Conservation (phyloP, 2,888 invertebrate genomes). For the Taenaris catops region DNA sequence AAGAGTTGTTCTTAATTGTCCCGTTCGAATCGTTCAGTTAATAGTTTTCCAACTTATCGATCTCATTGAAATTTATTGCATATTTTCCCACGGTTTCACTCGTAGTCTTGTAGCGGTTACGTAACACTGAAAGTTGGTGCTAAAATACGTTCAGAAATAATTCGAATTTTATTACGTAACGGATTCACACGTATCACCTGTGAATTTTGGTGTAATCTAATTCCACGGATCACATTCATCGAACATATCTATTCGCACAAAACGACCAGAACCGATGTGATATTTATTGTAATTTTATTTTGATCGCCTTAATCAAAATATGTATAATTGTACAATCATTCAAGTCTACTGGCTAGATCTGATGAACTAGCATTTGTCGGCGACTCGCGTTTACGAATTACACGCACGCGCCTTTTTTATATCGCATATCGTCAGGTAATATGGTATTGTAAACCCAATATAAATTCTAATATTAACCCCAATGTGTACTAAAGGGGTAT, state of each 20-base stretch:
- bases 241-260: conserved; percentile 17
- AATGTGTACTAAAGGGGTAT: too few species aligned
- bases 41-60: conserved; percentile 27
- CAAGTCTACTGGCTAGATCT: too few species aligned
- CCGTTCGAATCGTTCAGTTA: conserved; percentile 12
- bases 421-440: too few species aligned
- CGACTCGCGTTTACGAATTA: too few species aligned
- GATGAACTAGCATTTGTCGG: too few species aligned
- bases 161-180: conserved; percentile 23
- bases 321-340: conserved; percentile 2
- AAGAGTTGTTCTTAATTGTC: too few species aligned
- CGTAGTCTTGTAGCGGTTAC: conserved; percentile 17
- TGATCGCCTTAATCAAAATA: conserved; percentile 4
- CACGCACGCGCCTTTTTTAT: too few species aligned
- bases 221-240: conserved; percentile 20
- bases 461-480: too few species aligned
- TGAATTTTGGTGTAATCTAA: conserved; percentile 24
- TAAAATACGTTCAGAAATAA: conserved; percentile 26
- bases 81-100: conserved; percentile 30
- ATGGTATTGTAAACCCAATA: too few species aligned
- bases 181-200: conserved; percentile 21
- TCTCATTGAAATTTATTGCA: conserved; percentile 27
- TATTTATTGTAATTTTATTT: conserved; percentile 9
- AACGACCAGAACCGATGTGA: conserved; percentile 15
- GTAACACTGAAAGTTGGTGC: conserved; percentile 27